Evolutionary conservation across 1,140 invertebrate species (phyloP), one percentile per base, ranked within the genome.

Genomic region (Agrypnia vestita): DNA sequence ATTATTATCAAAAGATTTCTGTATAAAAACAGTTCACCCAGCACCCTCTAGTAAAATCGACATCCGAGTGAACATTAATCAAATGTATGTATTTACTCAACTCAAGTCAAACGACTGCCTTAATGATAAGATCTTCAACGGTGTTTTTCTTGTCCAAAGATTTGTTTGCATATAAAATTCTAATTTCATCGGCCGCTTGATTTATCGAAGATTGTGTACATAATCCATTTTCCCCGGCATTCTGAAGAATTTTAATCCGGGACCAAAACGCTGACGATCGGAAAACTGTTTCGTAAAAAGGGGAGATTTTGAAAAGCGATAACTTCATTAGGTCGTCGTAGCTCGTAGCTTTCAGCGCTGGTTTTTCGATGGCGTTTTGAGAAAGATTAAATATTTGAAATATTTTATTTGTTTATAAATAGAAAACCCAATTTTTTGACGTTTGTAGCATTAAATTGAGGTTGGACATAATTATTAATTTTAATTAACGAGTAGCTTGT

Each of bases 261-360:
- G 35, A 56, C 71, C 35, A 76, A 76, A 76, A 25, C 25, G 74
- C 74, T 76, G 74, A 76, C 74, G 59, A 21, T 61, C 15, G 59
- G 55, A 47, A 73, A 62, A 62, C 19, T 44, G 43, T 19, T 74
- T 17, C 49, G 51, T 56, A 74, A 56, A 53, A 76, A 49, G 56
- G 44, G 56, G 56, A 62, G 56, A 49, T 76, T 21, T 43, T 17
- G 59, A 25, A 76, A 55, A 15, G 43, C 44, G 55, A 56, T 76
- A 62, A 51, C 74, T 77, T 81, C 56, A 76, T 81, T 78, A 81
- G 74, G 35, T n/a, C 12, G 69, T 53, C 51, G 15, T 49, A 46
- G 46, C 46, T 49, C 8, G 12, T 44, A n/a, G 64, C 3, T 46
- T 35, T 62, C 10, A 17, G 12, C 4, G 43, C 43, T 69, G 44